Conservation (phyloP, 2,113 vertebrate genomes). For the Ia io region DNA sequence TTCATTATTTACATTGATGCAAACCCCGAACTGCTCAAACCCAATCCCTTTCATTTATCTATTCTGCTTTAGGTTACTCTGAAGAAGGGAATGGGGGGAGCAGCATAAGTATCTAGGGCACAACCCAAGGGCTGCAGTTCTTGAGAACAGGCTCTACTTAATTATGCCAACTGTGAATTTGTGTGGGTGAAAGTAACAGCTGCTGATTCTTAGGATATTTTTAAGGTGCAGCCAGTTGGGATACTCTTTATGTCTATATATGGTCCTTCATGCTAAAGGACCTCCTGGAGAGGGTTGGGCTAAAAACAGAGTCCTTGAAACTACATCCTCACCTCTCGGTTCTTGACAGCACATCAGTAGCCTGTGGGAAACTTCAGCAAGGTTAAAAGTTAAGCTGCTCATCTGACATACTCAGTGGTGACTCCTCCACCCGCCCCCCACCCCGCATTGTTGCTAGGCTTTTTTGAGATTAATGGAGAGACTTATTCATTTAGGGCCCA, state of each 20-base stretch:
- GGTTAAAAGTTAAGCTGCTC: slow-evolving; percentile 50
- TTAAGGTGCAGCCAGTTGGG: slow-evolving; percentile 62
- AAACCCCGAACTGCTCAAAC: neutral
- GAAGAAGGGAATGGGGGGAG: neutral
- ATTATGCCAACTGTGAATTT: slow-evolving; percentile 58
- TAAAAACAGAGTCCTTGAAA: slow-evolving; percentile 55
- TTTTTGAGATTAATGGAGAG: slow-evolving; percentile 31
- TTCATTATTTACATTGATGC: neutral
- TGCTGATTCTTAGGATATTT: slow-evolving; percentile 68
- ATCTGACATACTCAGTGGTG: neutral
- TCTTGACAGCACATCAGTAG: neutral
- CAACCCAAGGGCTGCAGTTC: neutral
- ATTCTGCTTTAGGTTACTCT: slow-evolving; percentile 1
- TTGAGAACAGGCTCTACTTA: slow-evolving; percentile 14
- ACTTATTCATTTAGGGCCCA: slow-evolving; percentile 43
- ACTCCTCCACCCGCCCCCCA: neutral
- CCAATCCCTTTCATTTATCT: neutral
- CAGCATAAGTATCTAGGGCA: neutral
- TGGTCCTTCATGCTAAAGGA: slow-evolving; percentile 48
- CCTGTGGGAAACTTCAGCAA: slow-evolving; percentile 23
- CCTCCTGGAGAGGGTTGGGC: slow-evolving; percentile 34
- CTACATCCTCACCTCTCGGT: neutral
- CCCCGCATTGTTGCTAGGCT: neutral
- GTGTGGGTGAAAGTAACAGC: slow-evolving; percentile 63
- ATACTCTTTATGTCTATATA: slow-evolving; percentile 66